Base-by-base conservation (phyloP, 2,888 invertebrate genomes). In the Drosophila antonietae region DNA sequence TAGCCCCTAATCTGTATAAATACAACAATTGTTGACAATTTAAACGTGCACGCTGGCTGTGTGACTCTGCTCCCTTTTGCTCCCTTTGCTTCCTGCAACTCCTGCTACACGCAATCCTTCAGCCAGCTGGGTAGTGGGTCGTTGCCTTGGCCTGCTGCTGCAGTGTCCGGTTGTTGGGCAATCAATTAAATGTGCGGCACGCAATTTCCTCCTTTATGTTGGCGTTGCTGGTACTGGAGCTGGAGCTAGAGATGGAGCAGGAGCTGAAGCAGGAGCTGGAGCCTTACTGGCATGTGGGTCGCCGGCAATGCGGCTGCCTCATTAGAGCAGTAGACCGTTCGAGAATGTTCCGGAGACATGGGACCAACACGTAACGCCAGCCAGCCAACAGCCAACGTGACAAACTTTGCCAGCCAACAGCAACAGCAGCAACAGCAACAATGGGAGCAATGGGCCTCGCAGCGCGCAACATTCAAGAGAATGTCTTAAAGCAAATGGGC, bases 111-210 rank as follows among this genome's bases (percentile, higher is more conserved):
- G 58, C 33, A 46, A 46, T 20, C 44, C 44, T 57, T 57, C 46
- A 49, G 3, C 15, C 55, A 23, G n/a, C 31, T 10, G 31, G 35
- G 31, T 46, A 6, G 12, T n/a, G 51, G 12, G 43, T 33, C 31
- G 20, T 35, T 15, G 33, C 39, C 64, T 18, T 15, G 14, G 31
- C 35, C 23, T 23, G 31, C 49, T 33, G 57, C 43, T 68, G 68
- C 60, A 61, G 52, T 59, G 64, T 66, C 74, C 67, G 82, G 64
- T 70, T 74, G 67, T 64, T 69, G 77, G 75, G 80, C 74, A 84
- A 81, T 81, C 82, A 81, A 81, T 81, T 81, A 84, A 84, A 66
- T 81, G 78, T 75, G 69, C 75, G 82, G 80, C 81, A 84, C 81
- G 81, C 84, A 84, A 81, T 81, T 80, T 80, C 68, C 77, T 72